Conservation (phyloP, 2,888 invertebrate genomes). For the Noctua comes region DNA sequence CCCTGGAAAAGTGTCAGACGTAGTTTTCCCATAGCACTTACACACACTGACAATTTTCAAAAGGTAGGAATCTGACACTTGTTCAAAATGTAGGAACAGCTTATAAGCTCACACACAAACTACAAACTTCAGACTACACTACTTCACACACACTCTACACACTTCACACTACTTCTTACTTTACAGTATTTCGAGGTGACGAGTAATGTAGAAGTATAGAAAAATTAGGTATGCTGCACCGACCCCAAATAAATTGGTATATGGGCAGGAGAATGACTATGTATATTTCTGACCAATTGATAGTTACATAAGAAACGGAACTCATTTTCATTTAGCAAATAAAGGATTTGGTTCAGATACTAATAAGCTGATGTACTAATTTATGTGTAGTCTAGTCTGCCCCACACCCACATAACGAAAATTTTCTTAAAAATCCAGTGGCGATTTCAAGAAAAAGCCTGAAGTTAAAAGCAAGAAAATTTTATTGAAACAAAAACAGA, state of each 20-base stretch:
- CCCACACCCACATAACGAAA: background rate
- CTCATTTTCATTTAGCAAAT: background rate
- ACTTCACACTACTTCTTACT: background rate
- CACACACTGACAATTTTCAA: too few species aligned
- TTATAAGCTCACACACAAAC: too few species aligned
- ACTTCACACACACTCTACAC: too few species aligned
- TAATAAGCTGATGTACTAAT: background rate
- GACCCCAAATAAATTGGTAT: background rate
- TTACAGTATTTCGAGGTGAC: background rate
- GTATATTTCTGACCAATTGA: background rate
- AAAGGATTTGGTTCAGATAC: background rate
- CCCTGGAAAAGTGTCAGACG: background rate
- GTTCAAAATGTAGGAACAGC: too few species aligned
- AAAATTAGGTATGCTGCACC: background rate
- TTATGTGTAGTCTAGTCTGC: background rate
- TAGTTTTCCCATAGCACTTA: too few species aligned
- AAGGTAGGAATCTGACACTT: too few species aligned
- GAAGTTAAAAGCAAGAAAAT: background rate
- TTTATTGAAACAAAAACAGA: background rate
- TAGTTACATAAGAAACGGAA: background rate
- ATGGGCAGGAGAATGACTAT: background rate
- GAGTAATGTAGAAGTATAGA: background rate
- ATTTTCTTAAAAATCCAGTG: background rate
- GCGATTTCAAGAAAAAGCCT: too few species aligned
- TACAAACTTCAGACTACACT: too few species aligned